phyloP scores from a whole-genome alignment of 30 jellyfish, hydroid and myxozoan species.

The Haliclystus octoradiatus region DNA sequence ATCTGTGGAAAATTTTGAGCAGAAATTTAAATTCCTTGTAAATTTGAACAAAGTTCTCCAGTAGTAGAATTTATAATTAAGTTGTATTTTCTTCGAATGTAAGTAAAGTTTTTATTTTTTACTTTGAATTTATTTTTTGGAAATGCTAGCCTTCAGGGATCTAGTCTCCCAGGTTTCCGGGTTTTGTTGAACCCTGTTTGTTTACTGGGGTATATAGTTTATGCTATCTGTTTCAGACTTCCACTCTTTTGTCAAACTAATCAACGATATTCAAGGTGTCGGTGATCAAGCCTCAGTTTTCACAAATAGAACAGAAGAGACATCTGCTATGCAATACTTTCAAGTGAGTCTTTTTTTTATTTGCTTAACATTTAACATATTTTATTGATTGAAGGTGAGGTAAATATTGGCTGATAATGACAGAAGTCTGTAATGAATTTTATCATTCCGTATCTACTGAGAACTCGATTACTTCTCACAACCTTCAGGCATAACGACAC shows the following conservation, averaged over 20 bases:
- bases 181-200: background rate
- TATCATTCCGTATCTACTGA: background rate
- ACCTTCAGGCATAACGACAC: too few species aligned
- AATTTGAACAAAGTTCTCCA: too few species aligned
- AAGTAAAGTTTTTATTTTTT: too few species aligned
- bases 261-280: slow-evolving; percentile 26
- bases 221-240: slow-evolving; percentile 23
- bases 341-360: slow-evolving; percentile 29
- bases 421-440: background rate
- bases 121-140: too few species aligned
- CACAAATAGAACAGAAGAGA: slow-evolving; percentile 80
- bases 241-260: slow-evolving; percentile 23
- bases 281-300: slow-evolving; percentile 17
- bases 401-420: too few species aligned
- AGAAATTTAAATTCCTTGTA: too few species aligned
- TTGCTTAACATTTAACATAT: background rate
- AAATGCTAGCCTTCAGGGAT: too few species aligned
- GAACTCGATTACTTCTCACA: background rate
- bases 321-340: slow-evolving; percentile 91
- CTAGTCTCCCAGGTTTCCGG: background rate
- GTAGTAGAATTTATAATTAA: too few species aligned
- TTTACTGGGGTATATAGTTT: background rate
- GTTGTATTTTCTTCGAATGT: too few species aligned
- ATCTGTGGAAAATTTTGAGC: too few species aligned
- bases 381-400: too few species aligned